Conservation (phyloP, 2,113 vertebrate genomes). For the Corythornis vintsioides region DNA sequence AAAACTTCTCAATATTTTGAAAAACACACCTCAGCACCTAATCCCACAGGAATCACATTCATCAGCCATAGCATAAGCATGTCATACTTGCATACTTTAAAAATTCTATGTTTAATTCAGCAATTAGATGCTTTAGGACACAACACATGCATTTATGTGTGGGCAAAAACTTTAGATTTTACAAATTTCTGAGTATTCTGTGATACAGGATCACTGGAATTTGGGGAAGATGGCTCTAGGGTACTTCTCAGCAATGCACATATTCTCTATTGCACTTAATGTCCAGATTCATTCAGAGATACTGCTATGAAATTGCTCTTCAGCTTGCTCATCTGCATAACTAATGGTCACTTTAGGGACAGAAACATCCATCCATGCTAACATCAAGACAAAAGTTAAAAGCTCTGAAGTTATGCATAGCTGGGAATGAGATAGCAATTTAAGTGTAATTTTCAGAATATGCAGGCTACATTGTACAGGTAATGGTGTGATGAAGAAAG, state of each 20-base stretch:
- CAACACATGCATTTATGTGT: not conserved
- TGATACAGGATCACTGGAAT: not conserved
- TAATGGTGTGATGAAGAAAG: not conserved
- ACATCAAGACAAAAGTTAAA: constrained; percentile 8
- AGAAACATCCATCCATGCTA: not conserved
- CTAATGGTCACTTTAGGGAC: constrained; percentile 15
- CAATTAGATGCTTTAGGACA: not conserved
- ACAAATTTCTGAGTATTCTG: not conserved
- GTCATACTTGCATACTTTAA: not conserved
- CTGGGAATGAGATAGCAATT: not conserved
- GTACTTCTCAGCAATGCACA: not conserved
- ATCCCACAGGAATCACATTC: not conserved
- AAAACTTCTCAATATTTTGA: not conserved
- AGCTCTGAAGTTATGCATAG: not conserved
- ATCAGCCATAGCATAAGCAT: not conserved
- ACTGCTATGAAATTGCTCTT: not conserved
- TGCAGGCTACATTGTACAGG: not conserved
- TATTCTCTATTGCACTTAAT: not conserved
- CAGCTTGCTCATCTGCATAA: constrained; percentile 41
- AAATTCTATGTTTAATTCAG: not conserved
- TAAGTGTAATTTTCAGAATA: not conserved
- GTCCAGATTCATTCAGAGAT: not conserved
- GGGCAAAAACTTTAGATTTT: not conserved
- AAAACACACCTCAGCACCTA: not conserved
- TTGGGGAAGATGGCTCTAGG: not conserved